A percentile compares a stretch with the other conserved stretches of the same genome.
Evolutionary conservation across 2,797 vertebrate genomes (phyloP).

Genomic region (Oreonectes daqikongensis): DNA sequence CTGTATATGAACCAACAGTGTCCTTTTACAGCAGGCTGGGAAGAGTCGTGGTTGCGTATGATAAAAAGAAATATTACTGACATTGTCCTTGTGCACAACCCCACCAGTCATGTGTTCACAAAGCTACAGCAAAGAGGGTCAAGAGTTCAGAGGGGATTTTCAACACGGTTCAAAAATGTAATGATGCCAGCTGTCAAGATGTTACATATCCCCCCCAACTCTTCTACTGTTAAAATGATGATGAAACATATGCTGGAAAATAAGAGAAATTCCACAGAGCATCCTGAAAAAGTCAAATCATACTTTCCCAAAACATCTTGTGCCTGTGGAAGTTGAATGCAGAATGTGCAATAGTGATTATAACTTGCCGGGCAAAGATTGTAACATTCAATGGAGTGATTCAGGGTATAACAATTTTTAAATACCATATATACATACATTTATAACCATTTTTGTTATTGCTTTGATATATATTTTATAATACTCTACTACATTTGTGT

Average conservation of each 20-base stretch:
- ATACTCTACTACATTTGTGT: too few relatives aligned
- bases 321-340: slow-evolving; percentile 17
- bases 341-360: not conserved
- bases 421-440: too few relatives aligned
- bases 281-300: not conserved
- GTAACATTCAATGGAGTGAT: slow-evolving; percentile 3
- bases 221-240: not conserved
- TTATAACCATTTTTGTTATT: too few relatives aligned
- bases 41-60: not conserved
- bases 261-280: not conserved
- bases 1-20: not conserved
- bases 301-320: not conserved
- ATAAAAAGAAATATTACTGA: slow-evolving; percentile 9
- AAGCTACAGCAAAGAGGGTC: slow-evolving; percentile 6
- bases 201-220: not conserved
- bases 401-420: not conserved
- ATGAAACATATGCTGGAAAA: too few relatives aligned
- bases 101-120: not conserved
- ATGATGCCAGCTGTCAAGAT: slow-evolving; percentile 1
- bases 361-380: not conserved
- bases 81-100: not conserved
- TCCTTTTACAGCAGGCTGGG: not conserved
- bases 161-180: not conserved
- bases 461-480: too few relatives aligned
- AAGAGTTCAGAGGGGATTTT: too few relatives aligned